phyloP scores from a whole-genome alignment of 2,888 invertebrate genomes.

The Aquatica leii region DNA sequence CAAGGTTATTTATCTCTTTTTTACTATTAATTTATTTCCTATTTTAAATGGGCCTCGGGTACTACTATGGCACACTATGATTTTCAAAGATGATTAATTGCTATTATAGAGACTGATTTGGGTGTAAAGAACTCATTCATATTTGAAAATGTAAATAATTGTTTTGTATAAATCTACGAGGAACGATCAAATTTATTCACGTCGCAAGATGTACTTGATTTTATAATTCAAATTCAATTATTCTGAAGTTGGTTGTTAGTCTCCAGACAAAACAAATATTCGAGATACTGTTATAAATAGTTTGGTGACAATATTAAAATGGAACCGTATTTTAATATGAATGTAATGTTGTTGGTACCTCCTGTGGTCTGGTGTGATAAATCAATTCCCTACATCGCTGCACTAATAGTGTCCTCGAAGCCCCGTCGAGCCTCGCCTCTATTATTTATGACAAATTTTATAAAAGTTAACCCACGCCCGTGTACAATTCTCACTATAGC shows the following conservation, averaged over 20 bases:
- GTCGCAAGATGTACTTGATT: conserved; percentile 49
- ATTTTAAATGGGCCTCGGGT: conserved; percentile 5
- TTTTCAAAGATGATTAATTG: conserved; percentile 10
- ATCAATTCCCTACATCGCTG: conserved; percentile 61
- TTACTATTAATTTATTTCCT: conserved; percentile 7
- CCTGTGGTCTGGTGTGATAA: conserved; percentile 59
- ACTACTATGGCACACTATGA: conserved; percentile 9
- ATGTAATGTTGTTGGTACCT: conserved; percentile 57
- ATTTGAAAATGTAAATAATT: background rate
- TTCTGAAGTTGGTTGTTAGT: conserved; percentile 50
- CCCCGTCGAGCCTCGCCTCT: conserved; percentile 53
- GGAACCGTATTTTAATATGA: conserved; percentile 59
- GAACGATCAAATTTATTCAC: conserved; percentile 29
- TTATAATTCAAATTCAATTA: conserved; percentile 60
- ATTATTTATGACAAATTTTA: conserved; percentile 61
- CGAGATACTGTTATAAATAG: conserved; percentile 60
- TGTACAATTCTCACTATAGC: conserved; percentile 33
- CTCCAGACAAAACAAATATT: conserved; percentile 58
- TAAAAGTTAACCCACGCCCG: conserved; percentile 57
- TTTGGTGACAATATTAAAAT: conserved; percentile 63
- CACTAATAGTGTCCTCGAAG: conserved; percentile 60
- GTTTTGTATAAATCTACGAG: background rate
- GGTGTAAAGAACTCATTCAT: conserved; percentile 6
- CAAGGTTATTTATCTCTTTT: conserved; percentile 11
- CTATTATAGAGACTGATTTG: background rate